phyloP scores from a whole-genome alignment of 2,113 vertebrate species.

The Emydocephalus ijimae region DNA sequence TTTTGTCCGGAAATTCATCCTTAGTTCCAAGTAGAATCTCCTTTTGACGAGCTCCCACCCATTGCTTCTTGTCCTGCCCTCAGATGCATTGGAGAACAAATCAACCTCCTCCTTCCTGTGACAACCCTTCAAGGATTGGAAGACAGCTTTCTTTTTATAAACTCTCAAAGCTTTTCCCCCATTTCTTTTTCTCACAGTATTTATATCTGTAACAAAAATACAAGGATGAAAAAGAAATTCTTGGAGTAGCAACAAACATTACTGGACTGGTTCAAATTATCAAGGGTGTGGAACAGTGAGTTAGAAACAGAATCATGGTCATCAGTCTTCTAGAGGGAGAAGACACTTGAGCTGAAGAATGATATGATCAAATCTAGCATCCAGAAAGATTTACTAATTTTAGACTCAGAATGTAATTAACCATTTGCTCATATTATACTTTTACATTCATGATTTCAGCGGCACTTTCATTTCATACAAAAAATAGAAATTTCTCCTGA shows the following conservation, averaged over 20 bases:
- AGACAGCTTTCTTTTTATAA: neutral
- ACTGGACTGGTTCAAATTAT: neutral
- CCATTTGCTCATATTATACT: neutral
- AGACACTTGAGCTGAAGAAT: neutral
- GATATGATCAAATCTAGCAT: neutral
- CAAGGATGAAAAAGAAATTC: neutral
- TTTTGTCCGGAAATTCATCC: neutral
- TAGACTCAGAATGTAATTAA: neutral
- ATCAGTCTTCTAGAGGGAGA: neutral
- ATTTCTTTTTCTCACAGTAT: neutral
- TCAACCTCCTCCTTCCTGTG: neutral
- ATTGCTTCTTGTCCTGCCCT: neutral
- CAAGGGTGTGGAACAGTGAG: neutral
- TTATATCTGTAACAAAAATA: neutral
- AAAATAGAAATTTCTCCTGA: no score
- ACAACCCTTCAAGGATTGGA: neutral
- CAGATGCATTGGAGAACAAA: neutral
- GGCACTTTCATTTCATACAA: neutral
- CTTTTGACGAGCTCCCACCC: neutral
- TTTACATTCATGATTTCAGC: neutral
- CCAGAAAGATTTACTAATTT: neutral
- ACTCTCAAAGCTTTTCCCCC: no score
- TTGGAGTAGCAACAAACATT: neutral
- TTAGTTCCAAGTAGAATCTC: neutral
- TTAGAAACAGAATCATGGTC: neutral